Base-by-base conservation (phyloP, 2,888 invertebrate genomes). In the Invenusta paracnida region DNA sequence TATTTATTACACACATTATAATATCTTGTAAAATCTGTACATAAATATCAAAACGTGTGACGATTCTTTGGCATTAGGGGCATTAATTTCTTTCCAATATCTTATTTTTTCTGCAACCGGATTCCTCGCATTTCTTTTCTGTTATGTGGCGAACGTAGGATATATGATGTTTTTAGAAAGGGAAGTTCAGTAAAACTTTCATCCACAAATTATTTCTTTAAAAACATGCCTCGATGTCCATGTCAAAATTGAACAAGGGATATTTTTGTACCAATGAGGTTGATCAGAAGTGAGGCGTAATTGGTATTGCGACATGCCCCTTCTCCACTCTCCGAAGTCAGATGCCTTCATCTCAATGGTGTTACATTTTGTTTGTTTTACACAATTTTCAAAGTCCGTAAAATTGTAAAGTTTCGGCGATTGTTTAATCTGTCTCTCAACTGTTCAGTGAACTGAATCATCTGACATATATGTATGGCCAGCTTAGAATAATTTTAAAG, bases 321-420 rank as follows among this genome's bases (percentile, higher is more conserved):
- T 67, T 30, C 23, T 73, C 81, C 79, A 85, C 17, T 29, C 28
- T 2, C 28, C 31, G 17, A 87, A 27, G 23, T 87, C 79, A 1
- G 27, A 29, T 23, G 85, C 67, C 25, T 27, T n/a, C 83, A 86
- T 23, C 25, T 81, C 23, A 27, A 86, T 30, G n/a, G 86, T 85
- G 30, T 86, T 73, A 5, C 86, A 25, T 2, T 87, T 87, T n/a
- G 82, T n/a, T n/a, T 87, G 81, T 17, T 86, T 84, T 17, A n/a
- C 27, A 13, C n/a, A 13, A 13, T 87, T 28, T n/a, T 82, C 84
- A 2, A 79, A 13, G 30, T 67, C 30, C 5, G 48, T 11, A 48
- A 48, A 48, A 48, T 48, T 17, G 17, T 48, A 48, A 5, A 48
- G 48, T 48, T 48, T 48, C 48, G 17, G 48, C 48, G 48, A 48